Evolutionary conservation across 2,797 vertebrate species (phyloP), one percentile per base, ranked within the genome.

Genomic region (Malacoctenus gilli): DNA sequence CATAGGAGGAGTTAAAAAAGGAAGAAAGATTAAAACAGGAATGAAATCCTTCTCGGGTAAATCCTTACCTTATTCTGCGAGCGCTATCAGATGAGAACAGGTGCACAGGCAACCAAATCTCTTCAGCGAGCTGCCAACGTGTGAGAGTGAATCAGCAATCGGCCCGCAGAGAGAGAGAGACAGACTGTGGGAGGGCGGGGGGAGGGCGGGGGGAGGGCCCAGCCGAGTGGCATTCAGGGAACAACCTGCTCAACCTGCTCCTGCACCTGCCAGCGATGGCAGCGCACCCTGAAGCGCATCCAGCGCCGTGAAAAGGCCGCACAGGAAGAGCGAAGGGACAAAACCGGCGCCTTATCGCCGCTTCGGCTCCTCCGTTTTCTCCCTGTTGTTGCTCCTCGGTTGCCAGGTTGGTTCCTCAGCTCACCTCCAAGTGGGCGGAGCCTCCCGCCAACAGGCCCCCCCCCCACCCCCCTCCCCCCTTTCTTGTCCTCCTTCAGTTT

Each of bases 181-280:
- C 28, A 40, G 23, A 36, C 43, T 31, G 40, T 8, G 20, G 59
- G 64, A 68, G 52, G 74, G 70, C 71, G 82, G 83, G 56, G 82
- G 80, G 71, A 10, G 18, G 57, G 64, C 63, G 52, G 72, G 72
- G 73, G 82, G 84, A 58, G 82, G 80, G 71, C 70, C 51, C 51
- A 46, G 19, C 43, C 34, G 41, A 54, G 67, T 42, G 55, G 49
- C 77, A 77, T 84, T 85, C 80, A 68, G 55, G 59, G 44, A 76
- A 48, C 72, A 86, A 85, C 90, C 88, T 84, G 90, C 72, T 84
- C 81, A 85, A 90, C 91, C 88, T 87, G 91, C 80, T 88, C 41
- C 50, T 75, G 22, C 85, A 86, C 87, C 89, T 89, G 84, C 54
- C 80, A 75, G 74, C 73, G 54, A 58, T 11, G 48, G 81, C 62